A percentile compares a stretch with the other conserved stretches of the same genome.
These are phyloP conservation scores for Acropora yongei DNA, from an alignment of 64 coral and sea anemone genomes.

Conservation along the genomic window DNA sequence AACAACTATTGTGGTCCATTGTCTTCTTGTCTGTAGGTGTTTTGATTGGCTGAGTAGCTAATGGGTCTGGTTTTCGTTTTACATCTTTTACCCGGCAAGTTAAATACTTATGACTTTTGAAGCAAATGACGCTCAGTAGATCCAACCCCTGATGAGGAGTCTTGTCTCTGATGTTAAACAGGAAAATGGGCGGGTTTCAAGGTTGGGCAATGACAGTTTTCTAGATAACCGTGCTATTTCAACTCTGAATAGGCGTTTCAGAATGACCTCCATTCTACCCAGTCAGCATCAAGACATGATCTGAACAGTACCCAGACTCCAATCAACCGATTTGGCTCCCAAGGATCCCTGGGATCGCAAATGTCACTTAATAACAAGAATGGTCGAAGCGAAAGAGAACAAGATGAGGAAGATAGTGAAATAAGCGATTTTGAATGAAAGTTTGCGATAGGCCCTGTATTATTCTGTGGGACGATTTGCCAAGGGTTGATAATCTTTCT, in stretches of 20 bases:
- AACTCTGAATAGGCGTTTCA: slow-evolving; percentile 75
- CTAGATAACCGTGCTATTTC: neutral
- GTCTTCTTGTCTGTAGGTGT: no score
- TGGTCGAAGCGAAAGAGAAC: slow-evolving; percentile 55
- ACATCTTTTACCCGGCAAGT: no score
- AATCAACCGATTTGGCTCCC: slow-evolving; percentile 80
- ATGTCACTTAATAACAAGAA: slow-evolving; percentile 78
- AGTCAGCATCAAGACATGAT: slow-evolving; percentile 50
- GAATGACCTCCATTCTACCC: slow-evolving; percentile 61
- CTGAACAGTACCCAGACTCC: slow-evolving; percentile 79
- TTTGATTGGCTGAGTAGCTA: no score
- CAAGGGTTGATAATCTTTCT: no score
- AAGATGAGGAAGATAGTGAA: slow-evolving; percentile 27
- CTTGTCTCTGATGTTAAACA: no score
- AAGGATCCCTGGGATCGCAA: slow-evolving; percentile 89
- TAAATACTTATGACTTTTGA: no score
- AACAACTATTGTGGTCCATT: no score
- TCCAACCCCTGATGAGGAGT: no score
- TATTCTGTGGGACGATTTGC: neutral
- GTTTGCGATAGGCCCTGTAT: neutral
- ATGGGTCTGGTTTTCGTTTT: no score
- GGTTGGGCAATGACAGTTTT: neutral
- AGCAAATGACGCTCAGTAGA: no score
- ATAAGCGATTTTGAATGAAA: slow-evolving; percentile 63
- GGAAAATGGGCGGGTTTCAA: neutral